These are phyloP conservation scores for Drosophila lutescens DNA, from an alignment of 2,888 invertebrate genomes.

Conservation along the genomic window DNA sequence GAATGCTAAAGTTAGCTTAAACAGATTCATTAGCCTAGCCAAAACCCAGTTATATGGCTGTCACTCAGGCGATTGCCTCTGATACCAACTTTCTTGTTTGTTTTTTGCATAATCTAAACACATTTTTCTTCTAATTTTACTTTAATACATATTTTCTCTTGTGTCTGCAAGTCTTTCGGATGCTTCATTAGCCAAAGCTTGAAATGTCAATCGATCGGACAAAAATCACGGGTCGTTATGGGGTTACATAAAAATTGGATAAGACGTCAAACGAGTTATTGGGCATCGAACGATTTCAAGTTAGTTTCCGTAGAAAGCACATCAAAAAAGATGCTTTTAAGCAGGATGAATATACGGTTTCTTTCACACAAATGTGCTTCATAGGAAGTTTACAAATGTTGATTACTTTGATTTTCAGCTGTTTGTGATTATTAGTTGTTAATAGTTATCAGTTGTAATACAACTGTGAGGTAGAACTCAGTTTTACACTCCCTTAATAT, in stretches of 20 bases:
- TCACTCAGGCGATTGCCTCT: background rate
- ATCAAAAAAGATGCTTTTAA: background rate
- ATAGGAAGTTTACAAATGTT: too few relatives aligned
- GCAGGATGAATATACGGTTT: background rate
- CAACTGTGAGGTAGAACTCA: too few relatives aligned
- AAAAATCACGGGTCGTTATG: slow-evolving; percentile 22
- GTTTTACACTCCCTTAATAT: too few relatives aligned
- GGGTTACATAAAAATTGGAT: slow-evolving; percentile 34
- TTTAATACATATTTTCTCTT: slow-evolving; percentile 14
- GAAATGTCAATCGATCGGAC: slow-evolving; percentile 42
- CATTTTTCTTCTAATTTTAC: background rate
- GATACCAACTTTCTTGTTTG: slow-evolving; percentile 1
- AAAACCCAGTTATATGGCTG: background rate
- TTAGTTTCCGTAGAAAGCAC: slow-evolving; percentile 19
- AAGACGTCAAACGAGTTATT: slow-evolving; percentile 21
- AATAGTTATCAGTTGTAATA: too few relatives aligned
- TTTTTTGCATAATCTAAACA: slow-evolving; percentile 24
- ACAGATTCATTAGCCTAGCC: background rate
- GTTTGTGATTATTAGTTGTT: too few relatives aligned
- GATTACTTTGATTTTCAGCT: too few relatives aligned
- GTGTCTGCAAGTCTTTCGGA: slow-evolving; percentile 5
- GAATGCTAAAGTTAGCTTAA: background rate
- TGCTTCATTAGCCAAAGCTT: slow-evolving; percentile 46
- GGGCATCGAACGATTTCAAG: background rate
- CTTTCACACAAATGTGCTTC: background rate